Base-by-base conservation (phyloP, 2,888 invertebrate species). In the Volucella inanis region DNA sequence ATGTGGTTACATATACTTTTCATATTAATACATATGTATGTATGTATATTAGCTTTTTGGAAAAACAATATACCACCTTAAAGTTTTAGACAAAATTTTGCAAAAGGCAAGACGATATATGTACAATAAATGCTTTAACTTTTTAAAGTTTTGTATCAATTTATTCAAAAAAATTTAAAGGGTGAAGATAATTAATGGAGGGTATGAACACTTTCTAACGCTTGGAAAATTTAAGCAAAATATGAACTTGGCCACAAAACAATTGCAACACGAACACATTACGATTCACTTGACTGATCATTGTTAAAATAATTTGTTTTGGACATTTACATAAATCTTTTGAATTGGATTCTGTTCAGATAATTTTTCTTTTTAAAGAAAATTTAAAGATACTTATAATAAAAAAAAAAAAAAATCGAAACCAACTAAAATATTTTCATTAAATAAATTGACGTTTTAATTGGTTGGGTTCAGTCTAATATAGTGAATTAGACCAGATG, bases 201-300 rank as follows among this genome's bases (percentile, higher is more conserved):
- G 59, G 57, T 49, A 70, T 14, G 50, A 50, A 79, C 65, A 59
- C 79, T 65, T 65, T 68, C 65, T 50, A 31, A 67, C 43, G 61
- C 72, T 67, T 55, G 43, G 65, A 65, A 65, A 65, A 72, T 79
- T 54, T 72, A 45, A 67, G 65, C 72, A 54, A 59, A 79, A 67
- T 52, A 54, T 65, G n/a, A 79, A 72, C 59, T 72, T 72, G 59
- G 79, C 72, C 65, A 79, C 65, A 47, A 79, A 79, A 79, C 67
- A 79, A 79, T 72, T 72, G 79, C 72, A 79, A 71, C 71, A 71
- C 64, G 71, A 78, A 78, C 65, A 78, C 64, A 72, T 67, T 52
- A 39, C 72, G 79, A 72, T 79, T 52, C 79, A 79, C 79, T 79
- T 72, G 55, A 79, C 59, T 79, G 65, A 65, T 61, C 54, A 72